Evolutionary conservation across 2,888 invertebrate species (phyloP).

Genomic region (Himalopsyche kuldschensis): DNA sequence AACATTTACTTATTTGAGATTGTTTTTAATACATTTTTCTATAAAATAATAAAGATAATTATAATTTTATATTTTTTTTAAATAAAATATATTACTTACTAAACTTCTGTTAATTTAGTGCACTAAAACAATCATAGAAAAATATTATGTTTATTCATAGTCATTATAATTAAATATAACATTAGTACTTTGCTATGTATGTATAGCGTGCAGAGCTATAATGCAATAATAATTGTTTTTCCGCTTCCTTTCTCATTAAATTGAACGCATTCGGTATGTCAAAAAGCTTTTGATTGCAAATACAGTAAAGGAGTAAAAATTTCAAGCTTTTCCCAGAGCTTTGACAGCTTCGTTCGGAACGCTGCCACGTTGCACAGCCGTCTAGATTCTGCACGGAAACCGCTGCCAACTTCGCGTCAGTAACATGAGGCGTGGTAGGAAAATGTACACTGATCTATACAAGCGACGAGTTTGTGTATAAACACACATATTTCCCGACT

Average conservation of each 20-base stretch:
- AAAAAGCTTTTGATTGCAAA: not conserved
- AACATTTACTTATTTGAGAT: too few relatives aligned
- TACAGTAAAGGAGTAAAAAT: not conserved
- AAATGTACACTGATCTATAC: constrained; percentile 7
- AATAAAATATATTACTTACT: too few relatives aligned
- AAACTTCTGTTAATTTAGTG: too few relatives aligned
- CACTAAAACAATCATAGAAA: too few relatives aligned
- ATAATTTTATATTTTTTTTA: too few relatives aligned
- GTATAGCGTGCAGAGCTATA: too few relatives aligned
- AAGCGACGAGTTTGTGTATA: not conserved
- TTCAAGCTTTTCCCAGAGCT: not conserved
- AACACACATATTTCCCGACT: constrained; percentile 3
- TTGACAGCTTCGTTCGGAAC: not conserved
- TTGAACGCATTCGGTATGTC: not conserved
- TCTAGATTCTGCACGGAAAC: not conserved
- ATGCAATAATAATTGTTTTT: too few relatives aligned
- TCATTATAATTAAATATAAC: too few relatives aligned
- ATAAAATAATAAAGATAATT: too few relatives aligned
- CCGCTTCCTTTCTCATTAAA: not conserved
- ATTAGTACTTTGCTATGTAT: too few relatives aligned
- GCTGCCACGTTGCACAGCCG: not conserved
- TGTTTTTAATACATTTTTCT: too few relatives aligned
- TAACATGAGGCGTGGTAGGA: constrained; percentile 27
- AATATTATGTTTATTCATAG: too few relatives aligned
- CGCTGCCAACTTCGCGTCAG: constrained; percentile 11